A percentile compares a stretch with the other conserved stretches of the same genome.
phyloP scores from a whole-genome alignment of 2,888 invertebrate genomes.

The Eristalis intricaria region DNA sequence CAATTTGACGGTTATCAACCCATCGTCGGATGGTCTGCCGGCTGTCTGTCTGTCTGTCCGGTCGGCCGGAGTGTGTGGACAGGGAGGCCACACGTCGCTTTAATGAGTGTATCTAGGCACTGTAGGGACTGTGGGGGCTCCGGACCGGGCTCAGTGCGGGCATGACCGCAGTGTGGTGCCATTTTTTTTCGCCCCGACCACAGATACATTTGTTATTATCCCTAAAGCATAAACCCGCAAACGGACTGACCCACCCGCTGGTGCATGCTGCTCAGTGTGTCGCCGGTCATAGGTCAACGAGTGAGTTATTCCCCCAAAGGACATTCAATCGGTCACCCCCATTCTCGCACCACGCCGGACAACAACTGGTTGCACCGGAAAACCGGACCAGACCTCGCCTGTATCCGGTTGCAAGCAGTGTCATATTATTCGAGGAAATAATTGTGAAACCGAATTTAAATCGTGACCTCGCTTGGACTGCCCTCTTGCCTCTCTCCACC shows the following conservation, averaged over 20 bases:
- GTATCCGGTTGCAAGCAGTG: conserved; percentile 16
- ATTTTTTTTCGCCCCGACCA: conserved; percentile 47
- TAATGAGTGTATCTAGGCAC: conserved; percentile 62
- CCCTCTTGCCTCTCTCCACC: background rate
- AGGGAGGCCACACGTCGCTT: conserved; percentile 30
- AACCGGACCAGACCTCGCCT: background rate
- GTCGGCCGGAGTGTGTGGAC: background rate
- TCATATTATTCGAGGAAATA: conserved; percentile 24
- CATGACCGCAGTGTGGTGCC: conserved; percentile 22
- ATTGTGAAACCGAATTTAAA: conserved; percentile 19
- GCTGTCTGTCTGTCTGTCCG: too few relatives aligned
- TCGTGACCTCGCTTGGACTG: background rate
- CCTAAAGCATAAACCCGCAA: background rate
- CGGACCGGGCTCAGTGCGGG: background rate
- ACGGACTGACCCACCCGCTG: too few relatives aligned
- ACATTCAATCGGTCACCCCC: background rate
- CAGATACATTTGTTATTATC: conserved; percentile 53
- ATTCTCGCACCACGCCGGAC: background rate
- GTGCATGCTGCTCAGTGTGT: background rate
- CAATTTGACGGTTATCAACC: conserved; percentile 68
- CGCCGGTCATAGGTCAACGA: conserved; percentile 9
- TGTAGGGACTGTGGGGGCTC: background rate
- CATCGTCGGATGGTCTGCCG: conserved; percentile 14
- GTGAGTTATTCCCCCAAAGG: conserved; percentile 49
- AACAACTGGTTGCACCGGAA: conserved; percentile 44